Percentiles rank a stretch among this genome's conserved stretches.
These are phyloP conservation scores for Aethina tumida DNA, from an alignment of 1,140 invertebrate species.

Conservation along the genomic window DNA sequence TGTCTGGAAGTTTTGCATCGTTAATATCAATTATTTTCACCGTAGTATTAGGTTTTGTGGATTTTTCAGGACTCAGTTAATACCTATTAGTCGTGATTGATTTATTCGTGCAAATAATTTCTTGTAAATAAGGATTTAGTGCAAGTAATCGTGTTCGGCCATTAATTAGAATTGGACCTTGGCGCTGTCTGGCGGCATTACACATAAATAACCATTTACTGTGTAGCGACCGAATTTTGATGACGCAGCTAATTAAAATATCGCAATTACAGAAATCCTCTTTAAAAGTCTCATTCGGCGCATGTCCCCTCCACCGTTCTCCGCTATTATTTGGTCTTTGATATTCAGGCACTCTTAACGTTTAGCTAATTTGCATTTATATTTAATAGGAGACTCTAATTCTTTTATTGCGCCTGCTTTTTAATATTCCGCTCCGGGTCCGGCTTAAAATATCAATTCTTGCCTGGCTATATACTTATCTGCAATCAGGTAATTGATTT, in stretches of 20 bases:
- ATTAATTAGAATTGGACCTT: constrained; percentile 16
- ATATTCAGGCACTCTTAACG: constrained; percentile 10
- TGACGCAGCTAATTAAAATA: constrained; percentile 26
- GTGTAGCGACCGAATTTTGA: constrained; percentile 18
- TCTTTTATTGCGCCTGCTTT: constrained; percentile 12
- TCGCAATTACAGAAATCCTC: constrained; percentile 24
- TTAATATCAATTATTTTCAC: too few relatives aligned
- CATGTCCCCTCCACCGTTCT: not conserved
- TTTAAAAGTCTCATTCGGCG: constrained; percentile 9
- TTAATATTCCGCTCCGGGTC: constrained; percentile 5
- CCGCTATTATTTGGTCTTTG: constrained; percentile 11
- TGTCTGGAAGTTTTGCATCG: too few relatives aligned
- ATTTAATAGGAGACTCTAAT: constrained; percentile 16
- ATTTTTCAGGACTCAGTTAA: too few relatives aligned
- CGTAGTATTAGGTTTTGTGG: too few relatives aligned
- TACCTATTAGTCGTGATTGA: too few relatives aligned
- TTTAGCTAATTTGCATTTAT: constrained; percentile 14
- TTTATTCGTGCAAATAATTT: too few relatives aligned
- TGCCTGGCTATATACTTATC: constrained; percentile 4
- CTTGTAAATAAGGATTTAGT: too few relatives aligned
- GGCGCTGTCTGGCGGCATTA: constrained; percentile 17
- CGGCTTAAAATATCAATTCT: constrained; percentile 8
- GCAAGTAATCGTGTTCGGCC: constrained; percentile 18
- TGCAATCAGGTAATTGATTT: constrained; percentile 9
- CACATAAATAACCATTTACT: constrained; percentile 26